Conservation (phyloP, 2,797 vertebrate species). For the Gallinago stenura region DNA sequence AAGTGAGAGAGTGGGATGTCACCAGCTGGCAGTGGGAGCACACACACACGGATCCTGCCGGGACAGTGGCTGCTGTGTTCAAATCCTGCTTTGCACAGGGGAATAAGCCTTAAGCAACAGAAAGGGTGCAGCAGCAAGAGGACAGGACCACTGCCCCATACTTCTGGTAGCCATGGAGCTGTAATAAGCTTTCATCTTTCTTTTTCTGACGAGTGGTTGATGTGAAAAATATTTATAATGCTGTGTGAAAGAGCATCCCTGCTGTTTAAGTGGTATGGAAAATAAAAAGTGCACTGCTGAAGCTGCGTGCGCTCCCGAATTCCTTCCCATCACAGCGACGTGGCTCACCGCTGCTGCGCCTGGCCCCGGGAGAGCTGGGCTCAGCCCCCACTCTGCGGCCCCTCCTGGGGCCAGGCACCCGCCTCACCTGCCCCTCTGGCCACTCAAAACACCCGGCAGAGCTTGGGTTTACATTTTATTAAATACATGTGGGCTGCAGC, state of each 20-base stretch:
- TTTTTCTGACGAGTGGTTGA: neutral
- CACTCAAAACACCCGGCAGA: fast-evolving
- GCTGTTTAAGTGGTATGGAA: neutral
- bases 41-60: neutral
- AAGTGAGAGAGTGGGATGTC: neutral
- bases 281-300: conserved; percentile 20
- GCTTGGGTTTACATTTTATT: conserved; percentile 84
- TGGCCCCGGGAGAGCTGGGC: fast-evolving
- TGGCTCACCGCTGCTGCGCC: fast-evolving
- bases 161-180: neutral
- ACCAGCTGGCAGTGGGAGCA: neutral
- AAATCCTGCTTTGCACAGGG: neutral
- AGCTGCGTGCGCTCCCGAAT: fast-evolving
- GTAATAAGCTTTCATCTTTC: neutral
- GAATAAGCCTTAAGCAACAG: neutral
- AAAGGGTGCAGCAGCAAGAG: neutral
- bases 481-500: conserved; percentile 48
- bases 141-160: fast-evolving
- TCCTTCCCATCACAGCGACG: fast-evolving
- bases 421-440: neutral
- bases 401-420: fast-evolving
- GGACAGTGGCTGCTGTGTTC: fast-evolving
- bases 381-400: fast-evolving
- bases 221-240: conserved; percentile 35
- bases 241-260: neutral